phyloP scores from a whole-genome alignment of 2,113 vertebrate species.

The Lota lota region DNA sequence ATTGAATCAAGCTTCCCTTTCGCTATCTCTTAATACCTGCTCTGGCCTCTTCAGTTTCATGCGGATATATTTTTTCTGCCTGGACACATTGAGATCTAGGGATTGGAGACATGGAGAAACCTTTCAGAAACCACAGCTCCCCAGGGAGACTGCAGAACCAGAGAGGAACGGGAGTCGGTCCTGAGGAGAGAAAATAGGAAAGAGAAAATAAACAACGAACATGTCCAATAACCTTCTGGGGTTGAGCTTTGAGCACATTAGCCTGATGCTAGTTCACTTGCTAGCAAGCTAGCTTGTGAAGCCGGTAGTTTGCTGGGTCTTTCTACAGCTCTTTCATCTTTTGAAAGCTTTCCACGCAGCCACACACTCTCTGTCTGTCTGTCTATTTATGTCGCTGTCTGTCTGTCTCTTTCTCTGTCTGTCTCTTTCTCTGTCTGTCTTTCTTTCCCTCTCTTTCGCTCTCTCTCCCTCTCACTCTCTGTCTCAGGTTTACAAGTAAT shows the following conservation, averaged over 20 bases:
- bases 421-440: background rate
- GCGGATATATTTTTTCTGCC: slow-evolving; percentile 75
- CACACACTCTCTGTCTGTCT: background rate
- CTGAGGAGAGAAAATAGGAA: slow-evolving; percentile 1
- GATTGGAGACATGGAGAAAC: slow-evolving; percentile 70
- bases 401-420: background rate
- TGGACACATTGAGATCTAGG: slow-evolving; percentile 70
- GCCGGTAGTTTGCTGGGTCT: slow-evolving; percentile 1
- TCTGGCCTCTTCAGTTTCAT: slow-evolving; percentile 67
- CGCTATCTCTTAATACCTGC: background rate
- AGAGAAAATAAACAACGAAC: slow-evolving; percentile 15
- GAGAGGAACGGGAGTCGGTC: slow-evolving; percentile 23
- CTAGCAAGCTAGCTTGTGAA: background rate
- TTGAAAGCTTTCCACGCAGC: background rate
- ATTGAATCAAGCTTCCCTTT: background rate
- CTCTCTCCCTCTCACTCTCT: no score
- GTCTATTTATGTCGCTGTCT: background rate
- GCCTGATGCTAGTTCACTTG: slow-evolving; percentile 2
- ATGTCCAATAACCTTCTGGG: slow-evolving; percentile 44
- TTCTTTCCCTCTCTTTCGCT: no score
- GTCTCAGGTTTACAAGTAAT: no score
- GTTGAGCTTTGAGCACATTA: slow-evolving; percentile 26
- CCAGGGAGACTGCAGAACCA: slow-evolving; percentile 35
- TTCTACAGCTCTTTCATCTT: background rate
- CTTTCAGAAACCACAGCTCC: slow-evolving; percentile 78